Evolutionary conservation across 2,888 invertebrate species (phyloP).

Genomic region (Polydrusus cervinus): DNA sequence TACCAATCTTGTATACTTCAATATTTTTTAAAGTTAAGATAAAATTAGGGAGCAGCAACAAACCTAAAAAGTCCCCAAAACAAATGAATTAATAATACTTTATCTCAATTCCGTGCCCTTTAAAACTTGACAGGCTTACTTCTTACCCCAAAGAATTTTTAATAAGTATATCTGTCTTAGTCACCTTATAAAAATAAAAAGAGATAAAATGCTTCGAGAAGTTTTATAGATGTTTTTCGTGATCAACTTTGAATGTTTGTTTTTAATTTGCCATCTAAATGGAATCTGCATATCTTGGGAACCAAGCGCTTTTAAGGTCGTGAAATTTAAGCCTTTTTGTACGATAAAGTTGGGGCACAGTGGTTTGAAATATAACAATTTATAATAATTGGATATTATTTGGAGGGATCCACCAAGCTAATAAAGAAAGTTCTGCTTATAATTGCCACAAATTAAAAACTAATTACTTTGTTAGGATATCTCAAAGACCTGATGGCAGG

Average conservation of each 20-base stretch:
- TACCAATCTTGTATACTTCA: no score
- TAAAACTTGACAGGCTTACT: not conserved
- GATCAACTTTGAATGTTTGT: constrained; percentile 16
- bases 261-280: constrained; percentile 19
- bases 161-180: constrained; percentile 11
- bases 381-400: no score
- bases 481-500: no score
- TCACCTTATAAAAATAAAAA: not conserved
- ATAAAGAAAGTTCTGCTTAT: no score
- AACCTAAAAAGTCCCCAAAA: not conserved
- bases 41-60: not conserved
- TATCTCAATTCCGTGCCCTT: not conserved
- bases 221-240: not conserved
- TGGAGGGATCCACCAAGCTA: no score
- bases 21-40: not conserved
- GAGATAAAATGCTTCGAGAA: not conserved
- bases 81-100: not conserved
- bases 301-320: constrained; percentile 23
- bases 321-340: constrained; percentile 21
- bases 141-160: not conserved
- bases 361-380: not conserved
- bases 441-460: no score
- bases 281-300: constrained; percentile 18
- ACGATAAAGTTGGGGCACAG: constrained; percentile 5
- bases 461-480: no score